phyloP scores from a whole-genome alignment of 2,113 vertebrate genomes.

The Paracanthobrama guichenoti region DNA sequence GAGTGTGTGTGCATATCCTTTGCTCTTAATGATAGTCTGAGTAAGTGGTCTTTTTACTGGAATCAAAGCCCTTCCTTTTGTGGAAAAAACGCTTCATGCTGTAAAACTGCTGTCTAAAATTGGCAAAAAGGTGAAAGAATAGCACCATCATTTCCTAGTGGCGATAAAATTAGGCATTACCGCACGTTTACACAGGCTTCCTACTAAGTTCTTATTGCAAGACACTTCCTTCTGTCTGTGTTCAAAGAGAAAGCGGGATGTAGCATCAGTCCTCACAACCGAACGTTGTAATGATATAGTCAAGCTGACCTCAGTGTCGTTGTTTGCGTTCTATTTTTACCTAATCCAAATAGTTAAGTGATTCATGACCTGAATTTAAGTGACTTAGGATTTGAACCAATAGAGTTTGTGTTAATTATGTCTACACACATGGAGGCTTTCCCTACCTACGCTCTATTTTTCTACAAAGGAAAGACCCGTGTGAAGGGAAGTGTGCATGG shows the following conservation, averaged over 20 bases:
- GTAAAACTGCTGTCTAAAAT: conserved; percentile 23
- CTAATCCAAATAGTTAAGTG: neutral
- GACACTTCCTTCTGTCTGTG: conserved; percentile 25
- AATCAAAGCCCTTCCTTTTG: conserved; percentile 36
- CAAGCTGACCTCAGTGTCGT: neutral
- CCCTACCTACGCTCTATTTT: neutral
- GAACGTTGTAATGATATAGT: neutral
- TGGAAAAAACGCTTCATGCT: conserved; percentile 9
- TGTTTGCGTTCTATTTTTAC: conserved; percentile 1
- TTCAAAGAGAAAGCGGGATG: conserved; percentile 22
- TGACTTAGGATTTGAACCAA: no score
- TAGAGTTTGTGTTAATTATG: neutral
- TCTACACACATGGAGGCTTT: neutral
- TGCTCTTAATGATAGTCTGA: conserved; percentile 27
- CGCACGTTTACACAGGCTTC: conserved; percentile 18
- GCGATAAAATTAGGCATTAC: neutral
- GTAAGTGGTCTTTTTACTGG: conserved; percentile 34
- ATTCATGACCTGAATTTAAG: neutral
- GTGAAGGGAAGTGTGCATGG: conserved; percentile 61
- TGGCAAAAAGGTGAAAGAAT: conserved; percentile 27
- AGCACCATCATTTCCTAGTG: conserved; percentile 41
- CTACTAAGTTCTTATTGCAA: neutral
- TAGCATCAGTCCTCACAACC: conserved; percentile 23
- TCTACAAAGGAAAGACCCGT: conserved; percentile 61
- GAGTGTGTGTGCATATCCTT: conserved; percentile 36